Evolutionary conservation across 2,797 vertebrate genomes (phyloP), one percentile per base, ranked within the genome.

Genomic region (Protosalanx chinensis): DNA sequence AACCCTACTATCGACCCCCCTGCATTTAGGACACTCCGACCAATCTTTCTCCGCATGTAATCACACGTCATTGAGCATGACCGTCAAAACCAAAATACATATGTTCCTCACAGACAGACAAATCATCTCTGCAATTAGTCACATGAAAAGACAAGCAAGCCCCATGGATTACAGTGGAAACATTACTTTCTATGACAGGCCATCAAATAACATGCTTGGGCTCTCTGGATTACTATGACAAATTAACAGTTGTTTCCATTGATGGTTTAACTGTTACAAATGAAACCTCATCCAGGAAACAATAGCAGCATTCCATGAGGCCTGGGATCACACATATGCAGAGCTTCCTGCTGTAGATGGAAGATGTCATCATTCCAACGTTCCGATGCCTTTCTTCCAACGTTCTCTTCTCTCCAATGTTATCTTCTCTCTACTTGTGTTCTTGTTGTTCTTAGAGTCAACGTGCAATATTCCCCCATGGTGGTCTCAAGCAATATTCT

Each of bases 91-190:
- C 76, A 70, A 71, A 74, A 76, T 87, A 82, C 85, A 87, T 90
- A 83, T 90, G 87, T 81, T 88, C 80, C 71, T 88, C 73, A 81
- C 83, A 83, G 81, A 84, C 86, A 72, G 78, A 71, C 64, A 23
- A 73, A 61, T 76, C 77, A 78, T 68, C 71, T 77, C 82, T 83
- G 78, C 86, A 90, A 90, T 90, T 86, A 86, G 79, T 79, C 67
- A 76, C 64, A 78, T 64, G 41, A 72, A 77, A 84, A 64, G 73
- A 72, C 76, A 35, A 82, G 80, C 71, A 82, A 85, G 78, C 80
- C 77, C 76, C 67, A 69, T 73, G 76, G 75, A 82, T 64, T 68
- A 60, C 74, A 64, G 67, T 46, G 57, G 3, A 70, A 81, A 84
- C 75, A 73, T 76, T 77, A 82, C 81, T 84, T 81, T 86, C 78